Base-by-base conservation (phyloP, 2,113 vertebrate genomes). In the Pontoporia blainvillei region DNA sequence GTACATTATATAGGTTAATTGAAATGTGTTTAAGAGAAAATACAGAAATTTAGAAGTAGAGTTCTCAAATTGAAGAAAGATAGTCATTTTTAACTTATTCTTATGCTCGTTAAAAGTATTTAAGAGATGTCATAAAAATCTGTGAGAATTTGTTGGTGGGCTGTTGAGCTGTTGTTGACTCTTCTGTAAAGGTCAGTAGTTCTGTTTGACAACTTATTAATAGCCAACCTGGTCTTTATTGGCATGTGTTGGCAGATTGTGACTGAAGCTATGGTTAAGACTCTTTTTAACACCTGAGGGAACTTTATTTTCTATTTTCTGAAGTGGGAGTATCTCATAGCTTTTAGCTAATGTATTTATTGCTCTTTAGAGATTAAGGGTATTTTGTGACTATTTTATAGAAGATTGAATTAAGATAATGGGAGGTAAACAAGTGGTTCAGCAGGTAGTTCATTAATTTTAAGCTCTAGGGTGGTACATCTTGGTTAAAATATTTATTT, bases 41-140 rank as follows among this genome's bases (percentile, higher is more conserved):
- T 73, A 73, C n/a, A n/a, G n/a, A n/a, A n/a, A n/a, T 96, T 97
- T 91, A 94, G 64, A 34, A 96, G 61, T 73, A 96, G 57, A 90
- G 67, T 81, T 87, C 31, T 94, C 29, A 86, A 93, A 61, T 71
- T 73, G 61, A 87, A 76, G 34, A 69, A 76, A 76, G 54, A 46
- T 54, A 86, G 29, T 17, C 49, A 93, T 73, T 84, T 94, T 97
- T 76, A 59, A 31, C 49, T 91, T 90, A 61, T 85, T 73, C 57
- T 71, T 97, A 86, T 72, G 41, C 31, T 96, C 89, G 41, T 94
- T 88, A 78, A 73, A 96, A 82, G 46, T 88, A 81, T 62, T 89
- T 31, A 66, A 76, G 78, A 59, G 46, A 72, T 95, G 71, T 21
- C 39, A 69, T 54, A 49, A 92, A 95, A 94, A 84, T 61, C 41